Base-by-base conservation (phyloP, 1,140 invertebrate species). In the Lycorma delicatula region DNA sequence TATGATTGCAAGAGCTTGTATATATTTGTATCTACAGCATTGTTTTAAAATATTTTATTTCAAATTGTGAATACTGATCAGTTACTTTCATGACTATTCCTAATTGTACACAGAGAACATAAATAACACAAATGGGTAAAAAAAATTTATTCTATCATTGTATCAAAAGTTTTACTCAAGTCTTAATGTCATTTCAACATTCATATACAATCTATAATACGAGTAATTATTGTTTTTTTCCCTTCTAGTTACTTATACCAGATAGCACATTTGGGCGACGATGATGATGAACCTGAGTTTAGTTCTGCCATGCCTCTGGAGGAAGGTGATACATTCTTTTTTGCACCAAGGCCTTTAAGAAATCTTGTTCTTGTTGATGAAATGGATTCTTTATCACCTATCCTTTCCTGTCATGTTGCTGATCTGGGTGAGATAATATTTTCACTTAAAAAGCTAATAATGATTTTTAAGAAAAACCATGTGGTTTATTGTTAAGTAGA, bases 261-360 rank as follows among this genome's bases (percentile, higher is more conserved):
- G 81, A 99, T 99, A 72, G 94, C 96, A 13, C 93, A 98, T 74
- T 79, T 99, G 60, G 97, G 96, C 27, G 97, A 99, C 77, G 95
- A 98, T 71, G 97, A 99, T 74, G 97, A 98, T 74, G 96, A 99
- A 67, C 93, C 96, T 3, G 95, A 98, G 73, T 99, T 99, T 69
- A 98, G 93, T 72, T 98, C 94, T 44, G 92, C 91, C 11, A 97
- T 97, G 89, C 95, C 94, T 2, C 71, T 99, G 31, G 96, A 98
- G 73, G 96, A 99, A 73, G 97, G 95, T 4, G 97, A 99, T 64
- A 98, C 96, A 3, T 99, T 99, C 72, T 98, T 99, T 77, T 99
- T 99, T 77, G 93, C 92, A 6, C 94, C 96, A 13, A 78, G 97
- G 67, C 81, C 87, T 2, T 76, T 99, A 0, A 85, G 94, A 67